These are phyloP conservation scores for Helogale parvula DNA, from an alignment of 2,113 vertebrate genomes.

Conservation along the genomic window DNA sequence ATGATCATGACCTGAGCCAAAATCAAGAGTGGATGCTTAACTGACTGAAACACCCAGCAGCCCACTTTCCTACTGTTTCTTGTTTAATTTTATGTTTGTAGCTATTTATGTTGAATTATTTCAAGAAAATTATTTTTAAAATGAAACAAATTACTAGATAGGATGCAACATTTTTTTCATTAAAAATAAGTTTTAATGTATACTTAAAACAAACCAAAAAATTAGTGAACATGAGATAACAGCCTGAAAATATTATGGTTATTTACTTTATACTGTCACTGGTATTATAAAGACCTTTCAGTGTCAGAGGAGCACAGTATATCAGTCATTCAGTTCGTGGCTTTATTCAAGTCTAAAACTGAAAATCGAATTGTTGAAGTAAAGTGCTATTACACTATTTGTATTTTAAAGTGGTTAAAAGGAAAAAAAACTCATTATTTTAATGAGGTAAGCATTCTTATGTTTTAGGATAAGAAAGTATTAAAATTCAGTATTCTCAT, in stretches of 20 bases:
- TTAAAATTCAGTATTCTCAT: background rate
- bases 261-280: background rate
- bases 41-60: no score
- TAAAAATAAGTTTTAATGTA: background rate
- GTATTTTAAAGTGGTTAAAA: background rate
- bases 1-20: no score
- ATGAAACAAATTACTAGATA: background rate
- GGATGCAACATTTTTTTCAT: background rate
- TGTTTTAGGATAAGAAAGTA: background rate
- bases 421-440: background rate
- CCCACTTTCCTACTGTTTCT: background rate
- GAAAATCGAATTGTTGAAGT: background rate
- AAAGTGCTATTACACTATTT: background rate
- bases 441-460: background rate
- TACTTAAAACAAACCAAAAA: background rate
- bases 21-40: no score
- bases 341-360: background rate
- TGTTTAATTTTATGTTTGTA: background rate
- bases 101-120: background rate
- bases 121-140: conserved; percentile 20
- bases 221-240: background rate
- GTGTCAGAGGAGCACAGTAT: background rate
- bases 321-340: background rate
- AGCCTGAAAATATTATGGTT: conserved; percentile 2
- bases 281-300: background rate